Base-by-base conservation (phyloP, 2,797 vertebrate species). In the Malacoraja senta region DNA sequence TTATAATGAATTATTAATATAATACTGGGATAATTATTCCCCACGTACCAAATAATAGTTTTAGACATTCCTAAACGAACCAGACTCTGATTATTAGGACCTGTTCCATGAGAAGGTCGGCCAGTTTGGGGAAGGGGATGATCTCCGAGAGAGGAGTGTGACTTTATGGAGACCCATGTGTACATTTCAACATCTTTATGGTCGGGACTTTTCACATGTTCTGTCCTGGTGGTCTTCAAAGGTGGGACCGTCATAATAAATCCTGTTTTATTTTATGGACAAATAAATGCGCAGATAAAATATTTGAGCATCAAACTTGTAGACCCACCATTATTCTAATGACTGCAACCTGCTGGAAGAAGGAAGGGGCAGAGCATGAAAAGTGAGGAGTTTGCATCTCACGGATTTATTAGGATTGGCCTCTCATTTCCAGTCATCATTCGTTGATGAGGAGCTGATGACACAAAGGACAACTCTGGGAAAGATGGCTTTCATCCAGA, bases 241-340 rank as follows among this genome's bases (percentile, higher is more conserved):
- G 94, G 95, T 95, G 95, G 95, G 96, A 96, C 96, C 94, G 95
- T 91, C 93, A 94, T 93, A 95, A 96, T 97, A 97, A 97, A 97
- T 97, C 96, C 95, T 95, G 93, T 95, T 97, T 96, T 96, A 97
- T 97, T 97, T 97, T 97, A 97, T 97, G 95, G 96, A 97, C 96
- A 97, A 97, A 97, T 97, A 97, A 97, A 97, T 96, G 97, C 96
- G 97, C 96, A 97, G 96, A 96, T 97, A 97, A 97, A 97, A 97
- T 97, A 97, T 97, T 97, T 95, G 93, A 94, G 96, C 95, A 95
- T 95, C 95, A 94, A 95, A 94, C 95, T 95, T 96, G 96, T 96
- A 96, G 95, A 95, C 95, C 96, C 95, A 94, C 96, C 79, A 94
- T 95, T 94, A 95, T 96, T 95, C 95, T 96, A 97, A 97, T 97